Percentiles rank a stretch among this genome's conserved stretches.
Evolutionary conservation across 2,888 invertebrate species (phyloP).

Genomic region (Eulithis prunata): DNA sequence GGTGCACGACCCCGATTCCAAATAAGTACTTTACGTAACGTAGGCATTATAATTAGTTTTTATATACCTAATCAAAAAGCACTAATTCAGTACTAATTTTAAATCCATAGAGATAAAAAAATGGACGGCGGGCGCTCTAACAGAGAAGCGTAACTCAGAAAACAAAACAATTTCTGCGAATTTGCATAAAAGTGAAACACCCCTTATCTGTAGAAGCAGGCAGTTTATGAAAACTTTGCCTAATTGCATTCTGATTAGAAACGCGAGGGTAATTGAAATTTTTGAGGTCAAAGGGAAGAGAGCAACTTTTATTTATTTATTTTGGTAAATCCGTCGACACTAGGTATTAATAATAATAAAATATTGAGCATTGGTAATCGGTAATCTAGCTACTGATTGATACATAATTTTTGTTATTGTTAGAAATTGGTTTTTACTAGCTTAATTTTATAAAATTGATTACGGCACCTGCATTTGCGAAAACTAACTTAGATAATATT

Average conservation of each 20-base stretch:
- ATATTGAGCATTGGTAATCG: too few relatives aligned
- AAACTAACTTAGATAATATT: too few relatives aligned
- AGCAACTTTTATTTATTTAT: slow-evolving; percentile 34
- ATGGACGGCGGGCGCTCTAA: slow-evolving; percentile 1
- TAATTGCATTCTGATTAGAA: slow-evolving; percentile 76
- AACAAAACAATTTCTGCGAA: slow-evolving; percentile 58
- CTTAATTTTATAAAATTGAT: too few relatives aligned
- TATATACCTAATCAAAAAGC: too few relatives aligned
- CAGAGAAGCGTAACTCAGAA: slow-evolving; percentile 55
- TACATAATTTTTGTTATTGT: too few relatives aligned
- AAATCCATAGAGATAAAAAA: not conserved
- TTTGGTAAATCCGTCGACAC: not conserved
- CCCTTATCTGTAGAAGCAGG: slow-evolving; percentile 77
- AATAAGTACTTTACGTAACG: too few relatives aligned
- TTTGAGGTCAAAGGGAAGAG: slow-evolving; percentile 61
- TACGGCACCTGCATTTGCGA: too few relatives aligned
- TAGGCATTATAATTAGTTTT: too few relatives aligned
- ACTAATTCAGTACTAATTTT: too few relatives aligned
- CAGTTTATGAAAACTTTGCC: slow-evolving; percentile 79
- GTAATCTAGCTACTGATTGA: too few relatives aligned
- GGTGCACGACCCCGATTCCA: too few relatives aligned
- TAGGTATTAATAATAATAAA: not conserved
- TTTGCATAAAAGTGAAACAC: slow-evolving; percentile 77
- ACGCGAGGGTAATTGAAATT: slow-evolving; percentile 58
- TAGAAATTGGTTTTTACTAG: too few relatives aligned